Evolutionary conservation across 2,797 vertebrate genomes (phyloP), one percentile per base, ranked within the genome.

Genomic region (Micromesistius poutassou): DNA sequence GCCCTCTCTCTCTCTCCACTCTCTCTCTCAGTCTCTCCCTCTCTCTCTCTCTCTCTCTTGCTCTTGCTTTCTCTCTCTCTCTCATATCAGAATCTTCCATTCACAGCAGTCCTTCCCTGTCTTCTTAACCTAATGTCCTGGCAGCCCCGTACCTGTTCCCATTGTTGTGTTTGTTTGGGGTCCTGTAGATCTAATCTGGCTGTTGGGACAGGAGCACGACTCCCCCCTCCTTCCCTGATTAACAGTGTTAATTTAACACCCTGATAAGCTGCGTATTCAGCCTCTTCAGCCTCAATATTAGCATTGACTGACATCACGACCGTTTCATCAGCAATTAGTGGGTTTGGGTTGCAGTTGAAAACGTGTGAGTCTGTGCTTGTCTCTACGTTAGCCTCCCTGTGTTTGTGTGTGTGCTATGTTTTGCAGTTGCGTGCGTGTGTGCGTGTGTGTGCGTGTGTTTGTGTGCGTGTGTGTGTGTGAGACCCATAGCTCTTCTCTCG

Each of bases 291-390:
- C 91, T 79, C 94, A 93, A 83, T 84, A 84, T 95, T 95, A 94
- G 93, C 94, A 9, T 62, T 62, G 22, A 62, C 55, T 62, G 55
- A 25, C 22, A 25, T n/a, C 5, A n/a, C 14, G 5, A 2, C 55
- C 8, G 22, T 62, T 62, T n/a, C n/a, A 62, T 62, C 94, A 93
- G 93, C 89, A 94, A 95, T 96, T 95, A 93, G 95, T 91, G 95
- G 95, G 94, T 95, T 93, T 80, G 88, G 92, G 89, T 62, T 62
- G 55, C 55, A 9, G 6, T 28, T 6, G 55, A 62, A 62, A 62
- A 62, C 1, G n/a, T 62, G 55, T 62, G 55, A n/a, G 50, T 28
- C n/a, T 66, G 62, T 68, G 25, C 14, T n/a, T 3, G 62, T 68
- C 8, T 28, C 12, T 25, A 8, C 19, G 2, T 68, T 10, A 12